Base-by-base conservation (phyloP, 2,888 invertebrate species). In the Cantharis rustica region DNA sequence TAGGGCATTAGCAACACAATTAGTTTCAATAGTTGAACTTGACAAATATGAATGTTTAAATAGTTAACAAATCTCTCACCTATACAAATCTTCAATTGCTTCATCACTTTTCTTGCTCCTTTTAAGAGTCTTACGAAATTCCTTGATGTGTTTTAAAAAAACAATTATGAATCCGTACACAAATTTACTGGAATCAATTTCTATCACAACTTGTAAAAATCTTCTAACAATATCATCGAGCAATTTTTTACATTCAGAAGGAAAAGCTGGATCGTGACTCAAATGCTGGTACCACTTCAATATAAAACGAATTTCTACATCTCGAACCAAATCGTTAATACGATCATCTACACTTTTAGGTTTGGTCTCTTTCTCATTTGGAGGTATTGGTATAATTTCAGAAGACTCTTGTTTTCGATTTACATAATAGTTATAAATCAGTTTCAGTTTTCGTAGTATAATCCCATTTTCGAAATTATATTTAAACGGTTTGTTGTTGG, bases 111-210 rank as follows among this genome's bases (percentile, higher is more conserved):
- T 91, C 75, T 90, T 90, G 75, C 89, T 89, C 10, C 91, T 89
- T 84, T 92, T 93, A n/a, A 91, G 79, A 20, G 91, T 90, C 83
- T 91, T 91, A 61, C 90, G 89, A 83, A 92, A 93, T 82, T 93
- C 93, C 81, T 92, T 93, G 16, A 93, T 86, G 83, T 93, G 93
- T 69, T 90, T 90, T 20, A 91, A 87, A 64, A 92, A 86, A 72
- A 93, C 88, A 69, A 91, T 90, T 16, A 91, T 86, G 64, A 88
- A 75, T 27, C 89, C 89, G 78, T 89, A 88, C 11, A 87, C 81
- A 61, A 90, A 80, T 75, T 86, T 86, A 68, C 87, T 85, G 75
- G 88, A 87, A 78, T 89, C 88, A 62, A 90, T 85, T 75, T 86
- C 81, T 63, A 85, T 79, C 75, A 88, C 82, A 76, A 89, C 86